These are phyloP conservation scores for Nycticryphes semicollaris DNA, from an alignment of 2,113 vertebrate species.

Conservation along the genomic window DNA sequence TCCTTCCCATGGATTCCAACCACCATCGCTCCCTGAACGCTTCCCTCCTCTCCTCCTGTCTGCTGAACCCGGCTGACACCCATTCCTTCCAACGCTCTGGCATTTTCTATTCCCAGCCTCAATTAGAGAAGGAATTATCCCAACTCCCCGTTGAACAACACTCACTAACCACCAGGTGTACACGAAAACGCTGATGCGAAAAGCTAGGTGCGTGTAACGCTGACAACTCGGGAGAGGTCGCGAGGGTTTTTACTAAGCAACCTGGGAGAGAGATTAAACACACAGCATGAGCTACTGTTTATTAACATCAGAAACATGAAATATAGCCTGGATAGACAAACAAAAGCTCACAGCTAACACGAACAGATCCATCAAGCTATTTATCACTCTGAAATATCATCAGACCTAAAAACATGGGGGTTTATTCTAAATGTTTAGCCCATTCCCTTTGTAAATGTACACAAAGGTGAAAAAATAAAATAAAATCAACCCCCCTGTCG, in stretches of 20 bases:
- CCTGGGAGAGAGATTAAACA: neutral
- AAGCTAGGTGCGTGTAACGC: neutral
- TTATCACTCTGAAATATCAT: neutral
- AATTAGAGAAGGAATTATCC: neutral
- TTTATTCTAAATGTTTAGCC: neutral
- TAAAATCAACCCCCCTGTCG: too few relatives aligned
- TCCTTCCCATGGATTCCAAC: neutral
- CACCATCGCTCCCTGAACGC: neutral
- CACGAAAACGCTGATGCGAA: neutral
- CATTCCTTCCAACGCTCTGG: neutral
- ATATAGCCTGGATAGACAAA: neutral
- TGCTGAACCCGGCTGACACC: neutral
- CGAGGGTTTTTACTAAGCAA: slow-evolving; percentile 21
- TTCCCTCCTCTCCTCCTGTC: neutral
- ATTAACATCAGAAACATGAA: slow-evolving; percentile 14
- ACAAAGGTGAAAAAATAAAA: neutral
- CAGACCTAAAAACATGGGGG: neutral
- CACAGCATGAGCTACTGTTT: neutral
- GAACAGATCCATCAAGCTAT: neutral
- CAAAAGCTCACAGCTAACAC: neutral
- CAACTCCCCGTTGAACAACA: neutral
- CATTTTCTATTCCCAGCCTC: neutral
- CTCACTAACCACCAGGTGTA: neutral
- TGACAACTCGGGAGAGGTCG: neutral
- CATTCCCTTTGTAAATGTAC: neutral